Evolutionary conservation across 2,888 invertebrate species (phyloP), one percentile per base, ranked within the genome.

Genomic region (Oxytorus armatus): DNA sequence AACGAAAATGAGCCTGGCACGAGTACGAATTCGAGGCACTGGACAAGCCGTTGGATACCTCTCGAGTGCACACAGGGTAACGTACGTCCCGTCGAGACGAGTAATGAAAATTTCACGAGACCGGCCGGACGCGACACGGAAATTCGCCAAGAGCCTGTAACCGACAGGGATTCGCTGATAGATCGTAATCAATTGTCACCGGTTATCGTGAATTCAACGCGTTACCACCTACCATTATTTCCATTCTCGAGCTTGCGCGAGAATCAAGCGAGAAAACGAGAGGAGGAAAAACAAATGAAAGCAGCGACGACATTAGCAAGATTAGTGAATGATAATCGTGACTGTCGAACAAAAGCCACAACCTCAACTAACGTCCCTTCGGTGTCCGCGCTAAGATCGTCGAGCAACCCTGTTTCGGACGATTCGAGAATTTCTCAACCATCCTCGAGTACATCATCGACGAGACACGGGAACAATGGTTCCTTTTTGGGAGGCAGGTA

Each of bases 21-120:
- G 0, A 84, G 82, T 59, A 47, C 82, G 11, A 83, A 74, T 47
- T 77, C 85, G 7, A 86, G 87, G 49, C 83, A 88, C 1, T 86
- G 88, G 82, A 87, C 88, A 0, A 88, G 89, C 80, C 89, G 91
- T 3, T 91, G 90, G 90, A 89, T 91, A 69, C 88, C 86, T 11
- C 57, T 90, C 1, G 86, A 85, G 57, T 84, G 86, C 3, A 21
- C 18, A 36, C 21, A n/a, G 1, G 82, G 86, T 0, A 86, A 79
- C 18, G 84, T 86, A 65, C 86, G 83, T 36, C 11, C 55, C 1
- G 86, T 85, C 0, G 36, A 7, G 4, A 57, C 76, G 11, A 75
- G 69, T 23, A 63, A 49, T 36, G 82, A 63, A 3, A 69, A 8
- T 1, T 53, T 0, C 18, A 36, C 33, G 8, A n/a, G 57, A 23